Percentiles rank a stretch among this genome's conserved stretches.
phyloP scores from a whole-genome alignment of 2,797 vertebrate genomes.

The Cossypha heuglini region DNA sequence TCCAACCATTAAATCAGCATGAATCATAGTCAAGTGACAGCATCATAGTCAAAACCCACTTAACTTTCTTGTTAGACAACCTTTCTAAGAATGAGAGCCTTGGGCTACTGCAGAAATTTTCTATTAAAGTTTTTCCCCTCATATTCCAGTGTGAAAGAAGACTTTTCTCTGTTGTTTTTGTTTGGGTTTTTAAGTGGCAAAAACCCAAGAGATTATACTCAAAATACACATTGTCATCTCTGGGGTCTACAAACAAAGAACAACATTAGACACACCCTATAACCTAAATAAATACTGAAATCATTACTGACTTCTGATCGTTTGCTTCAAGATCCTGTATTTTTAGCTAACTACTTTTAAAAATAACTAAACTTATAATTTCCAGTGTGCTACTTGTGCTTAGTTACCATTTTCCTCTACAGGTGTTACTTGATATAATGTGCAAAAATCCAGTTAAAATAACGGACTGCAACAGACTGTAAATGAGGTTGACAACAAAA shows the following conservation, averaged over 20 bases:
- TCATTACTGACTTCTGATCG: constrained; percentile 10
- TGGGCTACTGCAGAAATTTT: not conserved
- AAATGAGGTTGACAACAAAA: constrained; percentile 74
- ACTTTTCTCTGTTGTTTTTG: not conserved
- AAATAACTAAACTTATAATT: constrained; percentile 38
- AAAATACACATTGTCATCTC: constrained; percentile 29
- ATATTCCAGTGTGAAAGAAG: constrained; percentile 42
- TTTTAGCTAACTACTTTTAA: constrained; percentile 31
- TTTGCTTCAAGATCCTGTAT: constrained; percentile 20
- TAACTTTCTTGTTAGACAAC: constrained; percentile 32
- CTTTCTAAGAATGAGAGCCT: constrained; percentile 39
- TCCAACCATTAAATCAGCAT: not conserved
- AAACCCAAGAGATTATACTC: not conserved
- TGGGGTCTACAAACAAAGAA: constrained; percentile 36
- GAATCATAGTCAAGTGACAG: constrained; percentile 40
- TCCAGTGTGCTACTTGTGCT: constrained; percentile 75
- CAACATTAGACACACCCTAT: not conserved
- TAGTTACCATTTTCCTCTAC: constrained; percentile 58
- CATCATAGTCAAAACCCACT: constrained; percentile 40
- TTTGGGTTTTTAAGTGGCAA: constrained; percentile 24
- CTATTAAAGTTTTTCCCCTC: constrained; percentile 26
- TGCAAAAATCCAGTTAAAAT: constrained; percentile 72
- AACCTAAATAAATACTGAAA: constrained; percentile 60
- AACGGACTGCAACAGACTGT: constrained; percentile 65
- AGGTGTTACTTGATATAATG: constrained; percentile 60